phyloP scores from a whole-genome alignment of 2,113 vertebrate species.

The Stegastes partitus region DNA sequence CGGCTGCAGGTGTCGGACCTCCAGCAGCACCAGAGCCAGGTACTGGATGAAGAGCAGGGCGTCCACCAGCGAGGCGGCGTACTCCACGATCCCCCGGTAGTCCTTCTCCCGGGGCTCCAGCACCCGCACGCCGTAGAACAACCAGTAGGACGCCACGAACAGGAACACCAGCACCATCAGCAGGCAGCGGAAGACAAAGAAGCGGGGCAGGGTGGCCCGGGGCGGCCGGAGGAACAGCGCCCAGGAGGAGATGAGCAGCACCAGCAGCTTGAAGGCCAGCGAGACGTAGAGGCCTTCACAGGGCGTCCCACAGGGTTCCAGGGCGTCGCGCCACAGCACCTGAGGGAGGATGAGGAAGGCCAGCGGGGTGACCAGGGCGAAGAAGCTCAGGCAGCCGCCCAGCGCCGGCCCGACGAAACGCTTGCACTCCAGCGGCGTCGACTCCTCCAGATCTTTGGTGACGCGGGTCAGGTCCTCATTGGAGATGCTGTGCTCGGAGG shows the following conservation, averaged over 20 bases:
- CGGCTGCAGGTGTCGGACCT: slow-evolving; percentile 93
- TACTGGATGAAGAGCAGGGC: slow-evolving; percentile 95
- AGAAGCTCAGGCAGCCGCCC: slow-evolving; percentile 88
- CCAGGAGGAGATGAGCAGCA: slow-evolving; percentile 93
- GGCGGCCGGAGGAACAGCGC: slow-evolving; percentile 93
- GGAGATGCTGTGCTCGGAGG: slow-evolving; percentile 94
- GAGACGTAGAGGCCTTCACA: slow-evolving; percentile 96
- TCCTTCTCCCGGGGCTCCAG: slow-evolving; percentile 88
- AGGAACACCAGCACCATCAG: slow-evolving; percentile 94
- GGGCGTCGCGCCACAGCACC: slow-evolving; percentile 89
- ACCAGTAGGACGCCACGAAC: slow-evolving; percentile 93
- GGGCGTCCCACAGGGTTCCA: slow-evolving; percentile 90
- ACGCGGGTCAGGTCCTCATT: slow-evolving; percentile 94
- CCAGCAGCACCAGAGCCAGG: slow-evolving; percentile 92
- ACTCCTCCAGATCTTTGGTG: slow-evolving; percentile 95
- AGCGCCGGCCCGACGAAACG: slow-evolving; percentile 88
- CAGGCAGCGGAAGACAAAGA: slow-evolving; percentile 91
- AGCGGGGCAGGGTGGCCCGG: slow-evolving; percentile 89
- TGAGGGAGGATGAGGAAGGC: slow-evolving; percentile 94
- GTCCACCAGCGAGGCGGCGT: slow-evolving; percentile 91
- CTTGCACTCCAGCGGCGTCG: slow-evolving; percentile 90
- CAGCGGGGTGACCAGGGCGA: slow-evolving; percentile 91
- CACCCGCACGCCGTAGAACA: slow-evolving; percentile 92
- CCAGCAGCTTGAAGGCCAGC: slow-evolving; percentile 94
- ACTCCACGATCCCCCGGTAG: slow-evolving; percentile 93